These are phyloP conservation scores for Drosophila leontia DNA, from an alignment of 1,140 invertebrate species.

Conservation along the genomic window DNA sequence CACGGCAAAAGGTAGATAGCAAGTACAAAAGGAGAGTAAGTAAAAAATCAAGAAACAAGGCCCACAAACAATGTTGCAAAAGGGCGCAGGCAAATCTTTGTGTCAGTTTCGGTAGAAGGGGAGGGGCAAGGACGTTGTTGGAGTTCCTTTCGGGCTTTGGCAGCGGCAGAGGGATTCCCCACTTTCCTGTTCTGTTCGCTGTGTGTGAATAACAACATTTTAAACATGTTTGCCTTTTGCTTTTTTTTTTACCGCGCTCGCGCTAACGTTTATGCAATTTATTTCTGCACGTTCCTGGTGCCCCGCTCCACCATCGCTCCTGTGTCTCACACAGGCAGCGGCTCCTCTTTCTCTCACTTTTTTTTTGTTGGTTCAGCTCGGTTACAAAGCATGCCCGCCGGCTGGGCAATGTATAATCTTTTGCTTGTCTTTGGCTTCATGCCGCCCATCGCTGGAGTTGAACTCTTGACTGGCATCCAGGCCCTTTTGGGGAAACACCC, in stretches of 20 bases:
- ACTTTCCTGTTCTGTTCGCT: conserved; percentile 14
- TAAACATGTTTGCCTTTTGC: conserved; percentile 79
- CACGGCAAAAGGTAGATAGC: conserved; percentile 49
- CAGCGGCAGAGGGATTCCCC: conserved; percentile 14
- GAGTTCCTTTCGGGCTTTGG: conserved; percentile 20
- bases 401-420: conserved; percentile 78
- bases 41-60: conserved; percentile 50
- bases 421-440: conserved; percentile 76
- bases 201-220: conserved; percentile 82
- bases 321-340: conserved; percentile 7
- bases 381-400: conserved; percentile 76
- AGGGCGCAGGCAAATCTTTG: conserved; percentile 42
- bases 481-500: conserved; percentile 9
- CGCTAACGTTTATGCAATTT: conserved; percentile 75
- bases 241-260: conserved; percentile 39
- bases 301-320: conserved; percentile 4
- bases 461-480: conserved; percentile 39
- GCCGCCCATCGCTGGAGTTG: conserved; percentile 44
- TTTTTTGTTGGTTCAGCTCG: conserved; percentile 31
- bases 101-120: conserved; percentile 1
- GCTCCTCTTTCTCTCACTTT: conserved; percentile 12
- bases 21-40: conserved; percentile 42
- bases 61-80: conserved; percentile 67
- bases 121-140: conserved; percentile 1
- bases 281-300: conserved; percentile 63